Base-by-base conservation (phyloP, 2,888 invertebrate genomes). In the Eupithecia tripunctaria region DNA sequence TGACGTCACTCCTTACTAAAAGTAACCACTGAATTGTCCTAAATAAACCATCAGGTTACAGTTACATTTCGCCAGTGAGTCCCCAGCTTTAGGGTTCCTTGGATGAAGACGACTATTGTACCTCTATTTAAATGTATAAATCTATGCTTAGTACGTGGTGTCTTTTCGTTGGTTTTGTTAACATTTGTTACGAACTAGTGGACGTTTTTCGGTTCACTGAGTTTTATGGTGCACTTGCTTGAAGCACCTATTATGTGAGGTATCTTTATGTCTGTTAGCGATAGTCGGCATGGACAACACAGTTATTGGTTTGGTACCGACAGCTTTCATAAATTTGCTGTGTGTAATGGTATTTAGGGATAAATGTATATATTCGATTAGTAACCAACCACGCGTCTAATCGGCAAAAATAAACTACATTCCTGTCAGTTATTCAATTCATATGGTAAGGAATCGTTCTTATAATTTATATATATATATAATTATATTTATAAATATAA, bases 131-230 rank as follows among this genome's bases (percentile, higher is more conserved):
- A 60, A n/a, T 64, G 21, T 64, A 38, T 36, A 38, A 64, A 64
- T 64, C 64, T 64, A 64, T 64, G 64, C 25, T 64, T 41, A 38
- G 38, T 21, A 64, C 64, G 64, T 64, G 64, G 25, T 36, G 21
- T 36, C 10, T 63, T 63, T 21, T 63, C 32, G 62, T n/a, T 18
- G 63, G 63, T n/a, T 63, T 60, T 32, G 64, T 38, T 59, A 7
- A 25, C n/a, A n/a, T 14, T 12, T 56, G n/a, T 36, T 36, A 59
- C 59, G 32, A 27, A 1, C 51, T 51, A 21, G 36, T 64, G 25
- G 36, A 36, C 64, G n/a, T 64, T 64, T 64, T 60, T 60, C 60
- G 18, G 60, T 60, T 29, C 60, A 60, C 15, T 29, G 18, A 51
- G 56, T 56, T 56, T 56, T 56, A 56, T 56, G 51, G 21, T 21